Evolutionary conservation across 2,797 vertebrate species (phyloP).

Genomic region (Anolis apletophallus): DNA sequence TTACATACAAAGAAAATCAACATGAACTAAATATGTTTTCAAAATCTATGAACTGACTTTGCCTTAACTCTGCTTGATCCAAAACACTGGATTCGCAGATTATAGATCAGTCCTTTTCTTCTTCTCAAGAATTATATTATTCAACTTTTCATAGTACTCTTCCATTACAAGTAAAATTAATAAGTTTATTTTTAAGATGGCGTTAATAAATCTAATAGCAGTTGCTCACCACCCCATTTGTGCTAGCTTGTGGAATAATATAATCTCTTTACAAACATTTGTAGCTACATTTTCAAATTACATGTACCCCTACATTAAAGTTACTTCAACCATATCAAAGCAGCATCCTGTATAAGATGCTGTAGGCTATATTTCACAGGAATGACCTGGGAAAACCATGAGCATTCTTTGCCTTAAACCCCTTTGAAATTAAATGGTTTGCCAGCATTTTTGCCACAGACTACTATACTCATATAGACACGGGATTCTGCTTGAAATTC

Average conservation of each 20-base stretch:
- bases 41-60: neutral
- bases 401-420: no score
- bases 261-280: neutral
- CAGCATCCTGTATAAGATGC: no score
- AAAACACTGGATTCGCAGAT: neutral
- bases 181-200: neutral
- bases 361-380: no score
- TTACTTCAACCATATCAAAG: no score
- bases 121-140: neutral
- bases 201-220: neutral
- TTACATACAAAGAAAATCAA: neutral
- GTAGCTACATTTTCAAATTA: neutral
- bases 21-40: neutral
- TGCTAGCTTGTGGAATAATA: neutral
- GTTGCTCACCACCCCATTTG: neutral
- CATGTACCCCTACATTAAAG: no score
- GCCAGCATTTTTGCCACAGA: no score
- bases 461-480: neutral
- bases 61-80: neutral
- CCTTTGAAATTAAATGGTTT: neutral
- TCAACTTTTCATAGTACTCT: no score
- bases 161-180: neutral
- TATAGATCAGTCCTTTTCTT: neutral
- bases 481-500: neutral
- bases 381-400: no score